Evolutionary conservation across 2,113 vertebrate genomes (phyloP).

Genomic region (Channa argus): DNA sequence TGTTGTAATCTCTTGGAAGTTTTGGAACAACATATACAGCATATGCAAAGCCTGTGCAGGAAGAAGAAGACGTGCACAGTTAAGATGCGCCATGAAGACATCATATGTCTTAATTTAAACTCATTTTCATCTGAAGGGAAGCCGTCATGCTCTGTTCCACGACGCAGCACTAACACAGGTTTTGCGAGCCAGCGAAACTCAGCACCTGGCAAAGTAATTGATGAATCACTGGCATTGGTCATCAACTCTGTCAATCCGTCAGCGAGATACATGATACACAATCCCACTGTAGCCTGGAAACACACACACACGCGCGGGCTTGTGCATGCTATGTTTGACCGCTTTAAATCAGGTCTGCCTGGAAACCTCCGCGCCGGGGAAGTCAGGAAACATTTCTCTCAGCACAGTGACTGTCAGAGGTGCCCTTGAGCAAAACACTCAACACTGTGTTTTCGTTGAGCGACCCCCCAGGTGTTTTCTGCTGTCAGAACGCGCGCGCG

Average conservation of each 20-base stretch:
- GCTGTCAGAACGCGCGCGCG: no score
- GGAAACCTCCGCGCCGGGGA: constrained; percentile 31
- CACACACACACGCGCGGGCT: constrained; percentile 8
- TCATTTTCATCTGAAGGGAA: not conserved
- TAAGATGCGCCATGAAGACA: not conserved
- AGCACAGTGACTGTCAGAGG: constrained; percentile 50
- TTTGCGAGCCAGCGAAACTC: constrained; percentile 4
- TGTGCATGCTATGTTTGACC: constrained; percentile 7
- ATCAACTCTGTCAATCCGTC: constrained; percentile 22
- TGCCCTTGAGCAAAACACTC: constrained; percentile 47
- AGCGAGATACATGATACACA: constrained; percentile 16
- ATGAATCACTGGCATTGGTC: constrained; percentile 29
- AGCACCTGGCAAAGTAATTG: constrained; percentile 45
- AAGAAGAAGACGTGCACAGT: no score
- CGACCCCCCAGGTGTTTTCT: no score
- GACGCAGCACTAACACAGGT: not conserved
- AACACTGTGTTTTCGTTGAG: constrained; percentile 21
- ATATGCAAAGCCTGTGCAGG: no score
- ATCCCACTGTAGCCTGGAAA: constrained; percentile 32
- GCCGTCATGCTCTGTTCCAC: not conserved
- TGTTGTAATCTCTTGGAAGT: no score
- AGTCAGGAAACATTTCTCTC: constrained; percentile 27
- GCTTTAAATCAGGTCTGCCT: constrained; percentile 32
- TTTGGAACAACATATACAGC: no score
- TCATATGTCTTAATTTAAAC: not conserved